phyloP scores from a whole-genome alignment of 2,888 invertebrate genomes.

The Patella pellucida region DNA sequence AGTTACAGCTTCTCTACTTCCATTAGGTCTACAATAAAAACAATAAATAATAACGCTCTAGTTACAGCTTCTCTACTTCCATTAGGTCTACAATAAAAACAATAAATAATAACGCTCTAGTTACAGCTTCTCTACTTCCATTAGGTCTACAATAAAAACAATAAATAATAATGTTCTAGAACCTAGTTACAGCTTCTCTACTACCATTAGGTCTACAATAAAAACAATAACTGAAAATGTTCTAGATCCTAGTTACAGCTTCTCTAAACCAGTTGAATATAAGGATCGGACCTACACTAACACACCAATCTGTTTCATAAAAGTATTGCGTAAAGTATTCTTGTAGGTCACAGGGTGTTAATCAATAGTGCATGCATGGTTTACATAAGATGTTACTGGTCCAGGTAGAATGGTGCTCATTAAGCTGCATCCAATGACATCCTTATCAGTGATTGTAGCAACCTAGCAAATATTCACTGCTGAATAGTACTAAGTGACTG shows the following conservation, averaged over 20 bases:
- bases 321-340: too few species aligned
- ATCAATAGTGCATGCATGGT: too few species aligned
- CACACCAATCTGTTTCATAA: too few species aligned
- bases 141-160: constrained; percentile 60
- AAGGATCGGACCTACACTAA: too few species aligned
- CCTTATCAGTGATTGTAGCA: too few species aligned
- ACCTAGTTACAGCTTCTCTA: constrained; percentile 71
- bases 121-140: constrained; percentile 72
- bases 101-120: constrained; percentile 84
- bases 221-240: constrained; percentile 81
- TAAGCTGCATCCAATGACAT: too few species aligned
- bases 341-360: too few species aligned
- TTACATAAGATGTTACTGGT: too few species aligned
- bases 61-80: constrained; percentile 74
- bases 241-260: too few species aligned
- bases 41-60: constrained; percentile 83
- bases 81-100: constrained; percentile 60
- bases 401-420: too few species aligned
- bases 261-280: constrained; percentile 7
- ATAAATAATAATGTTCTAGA: constrained; percentile 84
- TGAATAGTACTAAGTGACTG: neutral
- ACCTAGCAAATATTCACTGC: too few species aligned
- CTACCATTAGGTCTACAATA: constrained; percentile 65
- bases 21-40: constrained; percentile 63
- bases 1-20: constrained; percentile 74